Evolutionary conservation across 2,888 invertebrate species (phyloP).

Genomic region (Elysia crispata): DNA sequence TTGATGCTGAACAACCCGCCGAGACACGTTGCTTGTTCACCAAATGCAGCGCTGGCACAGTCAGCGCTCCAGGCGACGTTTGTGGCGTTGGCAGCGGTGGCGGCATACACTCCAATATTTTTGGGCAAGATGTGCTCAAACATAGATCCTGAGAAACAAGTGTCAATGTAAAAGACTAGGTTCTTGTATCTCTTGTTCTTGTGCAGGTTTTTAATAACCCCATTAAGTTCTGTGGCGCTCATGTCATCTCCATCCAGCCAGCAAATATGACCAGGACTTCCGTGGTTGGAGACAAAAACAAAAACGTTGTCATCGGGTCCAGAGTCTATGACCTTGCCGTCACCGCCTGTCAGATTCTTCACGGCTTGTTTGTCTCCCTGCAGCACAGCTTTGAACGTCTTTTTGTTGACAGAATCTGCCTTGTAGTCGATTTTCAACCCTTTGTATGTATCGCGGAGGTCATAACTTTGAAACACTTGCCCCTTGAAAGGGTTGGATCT

Average conservation of each 20-base stretch:
- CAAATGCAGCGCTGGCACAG: too few species aligned
- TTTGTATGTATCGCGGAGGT: slow-evolving; percentile 36
- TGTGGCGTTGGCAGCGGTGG: too few species aligned
- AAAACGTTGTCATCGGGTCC: slow-evolving; percentile 37
- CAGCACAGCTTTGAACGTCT: slow-evolving; percentile 11
- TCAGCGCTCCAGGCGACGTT: too few species aligned
- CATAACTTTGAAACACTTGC: slow-evolving; percentile 2
- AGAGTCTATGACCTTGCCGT: slow-evolving; percentile 12
- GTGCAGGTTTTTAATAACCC: not conserved
- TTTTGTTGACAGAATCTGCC: slow-evolving; percentile 30
- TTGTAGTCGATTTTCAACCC: slow-evolving; percentile 31
- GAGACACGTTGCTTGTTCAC: too few species aligned
- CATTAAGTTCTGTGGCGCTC: slow-evolving; percentile 26
- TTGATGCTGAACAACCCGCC: too few species aligned
- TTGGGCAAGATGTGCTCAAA: too few species aligned
- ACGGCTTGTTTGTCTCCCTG: not conserved
- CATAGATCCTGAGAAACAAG: too few species aligned
- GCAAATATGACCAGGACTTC: slow-evolving; percentile 30
- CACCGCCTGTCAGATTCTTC: not conserved
- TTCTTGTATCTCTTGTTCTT: too few species aligned
- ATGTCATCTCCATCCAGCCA: slow-evolving; percentile 35
- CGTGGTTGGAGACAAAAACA: slow-evolving; percentile 33
- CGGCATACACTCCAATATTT: too few species aligned
- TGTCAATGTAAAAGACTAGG: too few species aligned
- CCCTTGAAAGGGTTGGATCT: not conserved